These are phyloP conservation scores for Cardiocondyla obscurior DNA, from an alignment of 1,140 invertebrate genomes.

Conservation along the genomic window DNA sequence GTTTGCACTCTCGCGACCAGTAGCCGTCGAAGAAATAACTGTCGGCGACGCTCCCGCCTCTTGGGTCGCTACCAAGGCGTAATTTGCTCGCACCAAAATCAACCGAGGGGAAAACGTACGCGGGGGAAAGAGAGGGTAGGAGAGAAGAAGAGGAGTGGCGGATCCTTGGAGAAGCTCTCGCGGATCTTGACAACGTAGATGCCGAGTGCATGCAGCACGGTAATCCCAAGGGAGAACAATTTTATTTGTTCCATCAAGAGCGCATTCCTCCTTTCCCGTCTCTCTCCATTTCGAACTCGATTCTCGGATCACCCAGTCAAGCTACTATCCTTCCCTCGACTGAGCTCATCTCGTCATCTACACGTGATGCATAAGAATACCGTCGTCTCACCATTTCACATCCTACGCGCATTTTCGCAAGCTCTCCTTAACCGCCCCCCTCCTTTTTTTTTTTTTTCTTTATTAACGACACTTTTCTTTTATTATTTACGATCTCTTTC, in stretches of 20 bases:
- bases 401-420: not conserved
- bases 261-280: constrained; percentile 7
- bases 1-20: constrained; percentile 29
- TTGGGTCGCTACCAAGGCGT: constrained; percentile 26
- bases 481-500: not conserved
- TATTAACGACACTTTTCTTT: not conserved
- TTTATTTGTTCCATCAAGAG: constrained; percentile 59
- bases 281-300: constrained; percentile 51
- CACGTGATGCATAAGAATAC: constrained; percentile 49
- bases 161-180: not conserved
- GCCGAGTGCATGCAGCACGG: constrained; percentile 41
- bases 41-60: constrained; percentile 19
- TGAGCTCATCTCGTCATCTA: constrained; percentile 31
- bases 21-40: constrained; percentile 30
- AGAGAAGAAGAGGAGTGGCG: not conserved
- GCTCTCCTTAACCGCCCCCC: not conserved
- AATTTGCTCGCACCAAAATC: constrained; percentile 31
- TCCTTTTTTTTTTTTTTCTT: too few species aligned
- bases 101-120: not conserved
- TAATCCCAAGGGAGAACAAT: constrained; percentile 61
- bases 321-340: not conserved
- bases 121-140: not conserved
- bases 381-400: not conserved
- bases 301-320: constrained; percentile 40
- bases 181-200: constrained; percentile 35